Base-by-base conservation (phyloP, 2,797 vertebrate species). In the Acrossocheilus wenchowensis region DNA sequence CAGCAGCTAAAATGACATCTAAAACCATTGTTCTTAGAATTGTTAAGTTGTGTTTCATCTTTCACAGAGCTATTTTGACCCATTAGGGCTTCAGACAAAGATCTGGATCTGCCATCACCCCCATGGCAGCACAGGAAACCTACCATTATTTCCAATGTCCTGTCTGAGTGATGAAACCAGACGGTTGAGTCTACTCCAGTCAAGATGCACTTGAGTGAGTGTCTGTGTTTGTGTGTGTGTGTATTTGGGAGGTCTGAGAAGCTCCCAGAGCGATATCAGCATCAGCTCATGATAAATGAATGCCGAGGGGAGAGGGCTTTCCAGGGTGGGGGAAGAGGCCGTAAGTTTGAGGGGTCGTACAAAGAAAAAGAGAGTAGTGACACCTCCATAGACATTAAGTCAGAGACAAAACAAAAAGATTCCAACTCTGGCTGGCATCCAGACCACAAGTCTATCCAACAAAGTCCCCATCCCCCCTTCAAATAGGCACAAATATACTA, bases 361-460 rank as follows among this genome's bases (percentile, higher is more conserved):
- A 86, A 80, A 86, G 68, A 60, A 74, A 64, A 81, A 66, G 85
- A 54, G 86, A 80, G 52, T 69, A 77, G 74, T 87, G 77, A 82
- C 77, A 21, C 45, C 81, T 91, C 75, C 64, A 82, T 78, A 85
- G 68, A 80, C 81, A 64, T 60, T 50, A 82, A 72, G 39, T 81
- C 74, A 68, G 21, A 87, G 62, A 90, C 90, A 93, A 93, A 91
- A 93, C 90, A 87, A 90, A 87, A 90, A 91, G 91, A 94, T 92
- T 39, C 68, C 43, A 68, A 45, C 34, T 74, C 50, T 88, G 89
- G 82, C 73, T 82, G 26, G 39, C 73, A 78, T 91, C 92, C 94
- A 94, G 88, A 90, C 88, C 89, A 88, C 89, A 92, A 90, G 91
- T 94, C 92, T 88, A 90, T 91, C 90, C 91, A 93, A 91, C 90